Evolutionary conservation across 2,113 vertebrate species (phyloP).

Genomic region (Phyllostomus hastatus): DNA sequence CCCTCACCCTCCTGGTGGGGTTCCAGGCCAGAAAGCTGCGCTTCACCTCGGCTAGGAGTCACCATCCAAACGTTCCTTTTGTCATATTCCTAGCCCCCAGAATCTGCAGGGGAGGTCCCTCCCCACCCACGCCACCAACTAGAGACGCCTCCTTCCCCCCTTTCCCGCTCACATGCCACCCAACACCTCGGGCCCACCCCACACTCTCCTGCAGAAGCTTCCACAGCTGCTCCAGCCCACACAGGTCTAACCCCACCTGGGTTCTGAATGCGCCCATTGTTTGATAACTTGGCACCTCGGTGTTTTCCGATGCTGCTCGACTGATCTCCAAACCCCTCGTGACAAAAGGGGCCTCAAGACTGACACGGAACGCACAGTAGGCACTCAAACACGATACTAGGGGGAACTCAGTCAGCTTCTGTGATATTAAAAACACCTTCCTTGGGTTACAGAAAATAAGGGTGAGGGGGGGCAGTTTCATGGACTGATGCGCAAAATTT

Average conservation of each 20-base stretch:
- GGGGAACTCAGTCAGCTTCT: not conserved
- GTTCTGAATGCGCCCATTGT: conserved; percentile 65
- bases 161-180: not conserved
- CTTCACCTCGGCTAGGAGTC: not conserved
- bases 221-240: conserved; percentile 36
- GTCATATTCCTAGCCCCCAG: not conserved
- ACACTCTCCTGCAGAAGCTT: not conserved
- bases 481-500: not conserved
- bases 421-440: not conserved
- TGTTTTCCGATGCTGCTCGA: not conserved
- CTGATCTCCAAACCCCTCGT: not conserved
- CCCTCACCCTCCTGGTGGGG: not conserved
- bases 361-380: not conserved
- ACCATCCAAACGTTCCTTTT: not conserved
- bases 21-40: not conserved
- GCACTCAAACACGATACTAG: not conserved
- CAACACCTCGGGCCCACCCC: not conserved
- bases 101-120: too few species aligned
- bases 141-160: not conserved
- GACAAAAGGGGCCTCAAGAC: not conserved
- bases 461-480: not conserved
- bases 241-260: conserved; percentile 57
- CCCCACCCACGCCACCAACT: not conserved
- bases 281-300: conserved; percentile 6
- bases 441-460: not conserved